A percentile compares a stretch with the other conserved stretches of the same genome.
Evolutionary conservation across 2,797 vertebrate species (phyloP).

Genomic region (Limosa lapponica): DNA sequence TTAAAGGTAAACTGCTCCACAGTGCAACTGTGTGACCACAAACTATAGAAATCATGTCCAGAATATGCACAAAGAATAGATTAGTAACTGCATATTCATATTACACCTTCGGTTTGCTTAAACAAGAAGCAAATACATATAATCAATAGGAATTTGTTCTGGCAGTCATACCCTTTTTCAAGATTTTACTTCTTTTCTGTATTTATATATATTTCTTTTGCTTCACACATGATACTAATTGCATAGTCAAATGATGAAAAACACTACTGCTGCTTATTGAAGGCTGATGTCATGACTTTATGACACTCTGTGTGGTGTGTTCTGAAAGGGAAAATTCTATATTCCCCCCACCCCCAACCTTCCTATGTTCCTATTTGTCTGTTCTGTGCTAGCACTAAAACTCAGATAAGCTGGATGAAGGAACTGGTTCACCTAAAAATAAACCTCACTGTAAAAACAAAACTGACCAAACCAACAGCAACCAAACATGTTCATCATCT

Average conservation of each 20-base stretch:
- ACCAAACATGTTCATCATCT: neutral
- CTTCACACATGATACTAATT: neutral
- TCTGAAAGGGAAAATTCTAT: neutral
- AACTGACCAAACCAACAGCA: neutral
- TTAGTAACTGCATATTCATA: neutral
- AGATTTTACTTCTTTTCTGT: neutral
- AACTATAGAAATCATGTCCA: neutral
- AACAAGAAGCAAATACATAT: neutral
- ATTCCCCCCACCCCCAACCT: neutral
- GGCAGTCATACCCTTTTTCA: neutral
- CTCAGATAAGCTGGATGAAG: neutral
- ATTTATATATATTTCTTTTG: neutral
- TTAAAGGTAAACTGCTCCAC: neutral
- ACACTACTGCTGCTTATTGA: neutral
- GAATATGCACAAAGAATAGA: neutral
- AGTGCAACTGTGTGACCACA: neutral
- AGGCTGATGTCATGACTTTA: neutral
- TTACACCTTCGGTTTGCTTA: neutral
- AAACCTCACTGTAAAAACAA: neutral
- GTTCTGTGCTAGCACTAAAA: neutral
- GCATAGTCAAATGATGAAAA: neutral
- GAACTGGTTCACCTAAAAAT: neutral
- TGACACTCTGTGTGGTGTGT: too few relatives aligned
- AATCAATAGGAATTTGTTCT: neutral
- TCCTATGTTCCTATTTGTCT: neutral